Conservation (phyloP, 2,113 vertebrate genomes). For the Spea bombifrons region DNA sequence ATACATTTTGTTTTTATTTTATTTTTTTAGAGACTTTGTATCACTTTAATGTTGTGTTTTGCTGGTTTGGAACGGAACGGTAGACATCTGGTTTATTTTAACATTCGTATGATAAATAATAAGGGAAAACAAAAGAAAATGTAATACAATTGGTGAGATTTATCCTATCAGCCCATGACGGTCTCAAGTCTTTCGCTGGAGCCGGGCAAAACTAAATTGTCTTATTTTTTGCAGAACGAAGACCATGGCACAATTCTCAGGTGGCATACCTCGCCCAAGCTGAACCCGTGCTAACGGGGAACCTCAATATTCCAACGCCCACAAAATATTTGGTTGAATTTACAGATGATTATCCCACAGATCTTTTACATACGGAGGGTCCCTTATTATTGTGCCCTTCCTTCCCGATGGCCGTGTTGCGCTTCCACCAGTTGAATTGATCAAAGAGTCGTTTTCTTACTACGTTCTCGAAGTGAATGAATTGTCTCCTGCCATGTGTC, state of each 20-base stretch:
- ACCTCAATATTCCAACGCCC: not conserved
- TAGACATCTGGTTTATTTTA: slow-evolving; percentile 35
- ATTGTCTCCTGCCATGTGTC: no score
- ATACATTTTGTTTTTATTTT: not conserved
- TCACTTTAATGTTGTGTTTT: not conserved
- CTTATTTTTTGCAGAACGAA: not conserved
- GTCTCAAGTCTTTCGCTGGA: not conserved
- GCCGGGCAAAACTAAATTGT: not conserved
- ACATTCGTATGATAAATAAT: slow-evolving; percentile 3
- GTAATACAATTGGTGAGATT: not conserved
- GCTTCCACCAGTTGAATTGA: no score
- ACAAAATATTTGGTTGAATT: not conserved
- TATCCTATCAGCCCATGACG: not conserved
- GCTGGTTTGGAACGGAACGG: not conserved
- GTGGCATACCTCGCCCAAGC: not conserved
- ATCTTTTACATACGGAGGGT: not conserved
- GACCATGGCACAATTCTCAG: not conserved
- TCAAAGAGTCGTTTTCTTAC: no score
- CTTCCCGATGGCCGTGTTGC: no score
- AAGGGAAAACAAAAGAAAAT: not conserved
- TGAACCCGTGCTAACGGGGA: not conserved
- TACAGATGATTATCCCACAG: not conserved
- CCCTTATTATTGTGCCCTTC: no score
- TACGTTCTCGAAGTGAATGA: no score
- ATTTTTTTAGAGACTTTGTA: not conserved